phyloP scores from a whole-genome alignment of 2,797 vertebrate genomes.

The Gallinago stenura region DNA sequence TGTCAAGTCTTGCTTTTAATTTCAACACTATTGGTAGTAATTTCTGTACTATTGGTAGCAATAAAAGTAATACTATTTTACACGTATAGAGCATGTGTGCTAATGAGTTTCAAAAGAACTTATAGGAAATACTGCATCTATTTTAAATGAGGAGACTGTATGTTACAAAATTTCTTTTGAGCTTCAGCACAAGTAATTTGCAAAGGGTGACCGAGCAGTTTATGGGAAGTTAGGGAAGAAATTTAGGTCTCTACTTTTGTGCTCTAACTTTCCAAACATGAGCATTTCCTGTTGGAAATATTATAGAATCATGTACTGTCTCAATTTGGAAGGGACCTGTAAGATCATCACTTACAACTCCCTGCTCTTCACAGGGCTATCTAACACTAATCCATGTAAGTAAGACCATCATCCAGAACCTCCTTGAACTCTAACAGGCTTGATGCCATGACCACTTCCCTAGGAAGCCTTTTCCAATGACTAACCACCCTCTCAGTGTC shows the following conservation, averaged over 20 bases:
- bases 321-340: background rate
- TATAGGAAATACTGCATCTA: background rate
- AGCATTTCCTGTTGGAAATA: background rate
- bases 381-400: background rate
- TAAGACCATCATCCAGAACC: background rate
- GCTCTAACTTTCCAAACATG: background rate
- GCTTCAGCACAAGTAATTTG: background rate
- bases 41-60: background rate
- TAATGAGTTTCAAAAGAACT: background rate
- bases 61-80: background rate
- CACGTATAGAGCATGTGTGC: background rate
- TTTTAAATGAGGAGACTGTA: background rate
- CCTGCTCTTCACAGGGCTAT: background rate
- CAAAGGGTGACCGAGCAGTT: background rate
- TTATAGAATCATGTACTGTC: background rate
- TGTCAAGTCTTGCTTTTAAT: background rate
- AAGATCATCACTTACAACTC: background rate
- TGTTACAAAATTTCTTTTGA: background rate
- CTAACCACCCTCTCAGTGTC: background rate
- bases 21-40: background rate
- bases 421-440: background rate
- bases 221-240: background rate
- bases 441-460: background rate
- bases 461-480: background rate
- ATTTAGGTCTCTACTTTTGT: background rate